Evolutionary conservation across 1,140 invertebrate species (phyloP).

Genomic region (Drosophila santomea): DNA sequence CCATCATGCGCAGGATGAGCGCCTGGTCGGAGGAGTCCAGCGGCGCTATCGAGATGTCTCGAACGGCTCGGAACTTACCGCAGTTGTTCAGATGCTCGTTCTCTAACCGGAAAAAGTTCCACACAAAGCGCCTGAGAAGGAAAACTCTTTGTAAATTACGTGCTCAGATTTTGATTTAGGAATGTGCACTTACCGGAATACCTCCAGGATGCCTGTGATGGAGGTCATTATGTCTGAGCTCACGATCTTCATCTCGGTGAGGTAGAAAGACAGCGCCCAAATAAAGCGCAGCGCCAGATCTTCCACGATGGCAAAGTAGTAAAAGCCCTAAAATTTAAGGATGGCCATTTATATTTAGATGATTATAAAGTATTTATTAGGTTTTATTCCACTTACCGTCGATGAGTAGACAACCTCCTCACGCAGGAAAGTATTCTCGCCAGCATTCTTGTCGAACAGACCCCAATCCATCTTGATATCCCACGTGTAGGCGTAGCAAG

Average conservation of each 20-base stretch:
- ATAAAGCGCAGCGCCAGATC: slow-evolving; percentile 97
- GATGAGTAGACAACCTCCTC: slow-evolving; percentile 92
- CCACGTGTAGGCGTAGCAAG: slow-evolving; percentile 95
- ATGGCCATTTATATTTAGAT: neutral
- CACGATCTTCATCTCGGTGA: slow-evolving; percentile 93
- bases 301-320: slow-evolving; percentile 98
- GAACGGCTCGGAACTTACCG: slow-evolving; percentile 98
- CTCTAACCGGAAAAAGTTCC: slow-evolving; percentile 99
- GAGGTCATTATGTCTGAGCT: slow-evolving; percentile 94
- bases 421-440: slow-evolving; percentile 92
- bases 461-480: slow-evolving; percentile 99
- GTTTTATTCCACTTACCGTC: slow-evolving; percentile 85
- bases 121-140: slow-evolving; percentile 94
- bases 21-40: slow-evolving; percentile 97
- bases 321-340: slow-evolving; percentile 89
- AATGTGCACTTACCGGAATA: slow-evolving; percentile 90
- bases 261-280: slow-evolving; percentile 94
- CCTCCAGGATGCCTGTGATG: slow-evolving; percentile 96
- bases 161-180: neutral
- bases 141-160: neutral
- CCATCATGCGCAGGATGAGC: slow-evolving; percentile 97
- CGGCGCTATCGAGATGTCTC: slow-evolving; percentile 99
- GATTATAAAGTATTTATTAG: slow-evolving; percentile 7
- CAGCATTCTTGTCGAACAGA: slow-evolving; percentile 94
- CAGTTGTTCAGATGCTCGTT: slow-evolving; percentile 99